Evolutionary conservation across 2,113 vertebrate genomes (phyloP), one percentile per base, ranked within the genome.

Genomic region (Daubentonia madagascariensis): DNA sequence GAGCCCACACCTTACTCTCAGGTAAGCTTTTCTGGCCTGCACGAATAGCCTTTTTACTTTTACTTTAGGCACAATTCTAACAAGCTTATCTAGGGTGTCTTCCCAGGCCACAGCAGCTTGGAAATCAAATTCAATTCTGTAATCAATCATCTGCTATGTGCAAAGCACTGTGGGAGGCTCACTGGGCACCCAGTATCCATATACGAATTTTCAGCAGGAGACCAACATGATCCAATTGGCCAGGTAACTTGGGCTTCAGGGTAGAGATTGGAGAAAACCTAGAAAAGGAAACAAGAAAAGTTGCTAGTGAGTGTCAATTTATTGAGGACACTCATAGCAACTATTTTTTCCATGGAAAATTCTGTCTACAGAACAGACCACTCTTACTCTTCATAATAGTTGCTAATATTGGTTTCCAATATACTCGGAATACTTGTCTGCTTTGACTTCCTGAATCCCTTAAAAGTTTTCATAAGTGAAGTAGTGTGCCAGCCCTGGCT

Each of bases 271-370:
- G 45, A 89, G 61, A 32, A 48, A 96, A 88, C 37, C 37, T 72
- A 54, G 25, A 59, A 52, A 78, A 45, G 54, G 67, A 78, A 78
- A 91, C 67, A 86, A 70, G 72, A 70, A 81, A 50, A 30, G 40
- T 86, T 68, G 54, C 48, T 65, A 40, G 78, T 7, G 61, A 76
- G 57, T 59, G 73, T 78, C 75, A 88, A 40, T 63, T 79, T 95
- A 87, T 94, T 96, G 72, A 95, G 75, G 94, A 96, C 52, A 16
- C 13, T 16, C 52, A 52, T 52, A 63, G 61, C 61, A 30, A 30
- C 72, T 40, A 63, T 68, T 70, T 95, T 88, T 97, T 91, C 76
- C 78, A 95, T 89, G 84, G 89, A 95, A 97, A 97, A 97, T 96
- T 96, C 87, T 68, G 89, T 35, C 13, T n/a, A 57, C n/a, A 57